These are phyloP conservation scores for Hippopotamyrus pictus DNA, from an alignment of 2,797 vertebrate species.

Conservation along the genomic window DNA sequence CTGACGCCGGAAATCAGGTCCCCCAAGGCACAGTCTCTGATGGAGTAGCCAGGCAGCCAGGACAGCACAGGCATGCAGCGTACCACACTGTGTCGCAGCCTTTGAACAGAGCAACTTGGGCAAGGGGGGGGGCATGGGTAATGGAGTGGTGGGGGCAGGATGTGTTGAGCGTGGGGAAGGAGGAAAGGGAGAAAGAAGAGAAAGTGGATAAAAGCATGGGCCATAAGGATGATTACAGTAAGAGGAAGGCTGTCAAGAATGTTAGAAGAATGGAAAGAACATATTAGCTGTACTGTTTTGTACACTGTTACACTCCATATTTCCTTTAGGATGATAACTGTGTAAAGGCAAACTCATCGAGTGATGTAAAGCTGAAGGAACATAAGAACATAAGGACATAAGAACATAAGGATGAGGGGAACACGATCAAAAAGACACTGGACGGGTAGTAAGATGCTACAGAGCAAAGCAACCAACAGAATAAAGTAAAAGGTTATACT, in stretches of 20 bases:
- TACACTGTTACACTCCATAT: not conserved
- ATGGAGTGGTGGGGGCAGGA: not conserved
- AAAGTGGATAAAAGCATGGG: not conserved
- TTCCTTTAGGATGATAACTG: not conserved
- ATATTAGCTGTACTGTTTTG: not conserved
- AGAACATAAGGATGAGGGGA: no score
- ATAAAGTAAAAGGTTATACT: not conserved
- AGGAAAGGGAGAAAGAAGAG: not conserved
- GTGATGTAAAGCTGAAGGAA: not conserved
- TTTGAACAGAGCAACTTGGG: constrained; percentile 53
- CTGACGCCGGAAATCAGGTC: constrained; percentile 82
- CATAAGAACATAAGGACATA: no score
- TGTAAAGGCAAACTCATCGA: not conserved
- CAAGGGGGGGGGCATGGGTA: not conserved
- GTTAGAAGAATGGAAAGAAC: not conserved
- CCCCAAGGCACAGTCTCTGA: constrained; percentile 76
- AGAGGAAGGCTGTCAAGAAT: not conserved
- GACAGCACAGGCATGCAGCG: constrained; percentile 64
- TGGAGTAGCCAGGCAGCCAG: constrained; percentile 79
- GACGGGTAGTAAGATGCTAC: not conserved
- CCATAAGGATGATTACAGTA: not conserved
- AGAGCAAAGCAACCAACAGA: not conserved
- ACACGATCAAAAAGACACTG: not conserved
- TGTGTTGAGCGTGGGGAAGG: not conserved
- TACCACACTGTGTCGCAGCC: constrained; percentile 40